Percentiles rank a stretch among this genome's conserved stretches.
phyloP scores from a whole-genome alignment of 1,140 invertebrate species.

The Hypsibius dujardini region DNA sequence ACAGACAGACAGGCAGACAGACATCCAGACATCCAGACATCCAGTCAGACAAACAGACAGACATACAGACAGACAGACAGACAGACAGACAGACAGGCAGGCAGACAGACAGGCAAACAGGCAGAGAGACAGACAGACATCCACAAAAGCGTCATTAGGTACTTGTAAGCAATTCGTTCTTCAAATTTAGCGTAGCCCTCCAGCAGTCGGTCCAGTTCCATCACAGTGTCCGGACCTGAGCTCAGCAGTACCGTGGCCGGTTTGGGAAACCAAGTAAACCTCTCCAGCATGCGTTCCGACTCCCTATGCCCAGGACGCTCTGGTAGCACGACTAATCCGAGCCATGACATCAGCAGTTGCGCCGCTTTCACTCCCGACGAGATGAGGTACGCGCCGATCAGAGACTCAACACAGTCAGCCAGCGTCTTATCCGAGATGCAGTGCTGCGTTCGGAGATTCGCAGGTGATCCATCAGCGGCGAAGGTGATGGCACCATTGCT shows the following conservation, averaged over 20 bases:
- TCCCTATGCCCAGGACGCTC: conserved; percentile 25
- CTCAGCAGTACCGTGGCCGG: conserved; percentile 58
- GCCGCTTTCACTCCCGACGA: conserved; percentile 82
- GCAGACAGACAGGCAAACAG: conserved; percentile 21
- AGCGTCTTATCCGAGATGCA: conserved; percentile 97
- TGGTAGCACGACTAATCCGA: conserved; percentile 72
- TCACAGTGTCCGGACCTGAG: conserved; percentile 44
- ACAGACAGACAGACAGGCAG: no score
- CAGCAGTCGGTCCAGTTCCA: conserved; percentile 47
- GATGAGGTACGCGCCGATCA: conserved; percentile 89
- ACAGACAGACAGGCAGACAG: no score
- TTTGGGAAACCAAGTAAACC: conserved; percentile 39
- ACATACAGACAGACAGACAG: no score
- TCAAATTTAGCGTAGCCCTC: conserved; percentile 72
- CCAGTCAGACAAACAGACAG: no score
- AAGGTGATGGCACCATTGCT: no score
- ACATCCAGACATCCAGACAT: no score
- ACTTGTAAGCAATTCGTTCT: conserved; percentile 54
- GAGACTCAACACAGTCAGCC: conserved; percentile 91
- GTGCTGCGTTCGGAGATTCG: conserved; percentile 83
- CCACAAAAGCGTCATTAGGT: conserved; percentile 17
- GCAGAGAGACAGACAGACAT: no score
- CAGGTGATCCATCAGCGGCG: no score
- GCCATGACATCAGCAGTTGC: conserved; percentile 89
- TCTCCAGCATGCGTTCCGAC: conserved; percentile 28